Evolutionary conservation across 2,113 vertebrate genomes (phyloP), one percentile per base, ranked within the genome.

Genomic region (Gopherus evgoodei): DNA sequence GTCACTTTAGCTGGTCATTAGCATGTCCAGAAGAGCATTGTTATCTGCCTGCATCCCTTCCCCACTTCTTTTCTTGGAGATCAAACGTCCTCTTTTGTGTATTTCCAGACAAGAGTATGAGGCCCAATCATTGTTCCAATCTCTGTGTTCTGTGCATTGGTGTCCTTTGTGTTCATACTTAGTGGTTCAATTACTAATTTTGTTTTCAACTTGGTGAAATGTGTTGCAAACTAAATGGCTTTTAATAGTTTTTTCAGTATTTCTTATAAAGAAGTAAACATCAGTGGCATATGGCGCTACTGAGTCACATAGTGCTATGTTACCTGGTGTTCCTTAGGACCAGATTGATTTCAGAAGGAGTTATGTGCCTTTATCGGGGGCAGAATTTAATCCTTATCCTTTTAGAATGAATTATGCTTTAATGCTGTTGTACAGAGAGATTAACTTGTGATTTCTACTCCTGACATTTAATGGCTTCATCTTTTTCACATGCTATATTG

Each of bases 261-360:
- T 93, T 59, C 29, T 83, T 92, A 27, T 49, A 75, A 87, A 80
- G 62, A 93, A 91, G 52, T 50, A 69, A 81, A 91, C 88, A 62
- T 25, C 4, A 86, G 47, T 83, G 53, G 56, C 62, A 91, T 7
- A 1, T 75, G 54, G 25, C 87, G 22, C 27, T 91, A 4, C 50
- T 90, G 47, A 42, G 56, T 50, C n/a, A 44, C 22, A 1, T 90
- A 29, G 91, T 82, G 52, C 25, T 19, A n/a, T 8, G 2, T 88
- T 93, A 5, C 65, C n/a, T 42, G 50, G 2, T 83, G 12, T 88
- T 90, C 81, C 31, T 83, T 88, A 69, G 6, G 65, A 6, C 16
- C 21, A 57, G 38, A 27, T 5, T 83, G 49, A 54, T 94, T 65
- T 50, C 81, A 88, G 94, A 25, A 57, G 16, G 25, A 96, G 50